phyloP scores from a whole-genome alignment of 2,888 invertebrate genomes.

The Rambutsinella grinnellia region DNA sequence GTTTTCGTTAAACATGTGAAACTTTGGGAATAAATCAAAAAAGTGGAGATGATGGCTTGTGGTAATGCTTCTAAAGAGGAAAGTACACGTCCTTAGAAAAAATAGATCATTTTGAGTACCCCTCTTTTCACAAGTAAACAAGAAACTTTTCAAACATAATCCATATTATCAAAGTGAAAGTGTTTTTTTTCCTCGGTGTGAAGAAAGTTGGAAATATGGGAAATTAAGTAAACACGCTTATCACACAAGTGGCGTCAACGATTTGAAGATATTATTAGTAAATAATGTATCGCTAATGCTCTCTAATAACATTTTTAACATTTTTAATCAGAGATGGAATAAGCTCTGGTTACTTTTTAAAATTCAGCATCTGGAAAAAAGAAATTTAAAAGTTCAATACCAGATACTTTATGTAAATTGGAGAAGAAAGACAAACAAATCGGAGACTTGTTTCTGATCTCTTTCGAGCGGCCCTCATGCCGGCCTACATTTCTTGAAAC shows the following conservation, averaged over 20 bases:
- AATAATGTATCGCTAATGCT: neutral
- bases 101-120: too few species aligned
- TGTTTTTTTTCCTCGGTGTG: neutral
- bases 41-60: neutral
- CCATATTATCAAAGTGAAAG: too few species aligned
- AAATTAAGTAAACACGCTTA: neutral
- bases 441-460: constrained; percentile 15
- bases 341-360: neutral
- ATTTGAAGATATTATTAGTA: neutral
- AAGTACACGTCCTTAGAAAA: neutral
- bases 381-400: too few species aligned
- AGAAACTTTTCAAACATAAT: too few species aligned
- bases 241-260: neutral
- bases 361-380: neutral
- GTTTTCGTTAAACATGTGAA: constrained; percentile 28
- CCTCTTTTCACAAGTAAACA: too few species aligned
- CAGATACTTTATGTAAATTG: constrained; percentile 16
- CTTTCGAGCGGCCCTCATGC: too few species aligned
- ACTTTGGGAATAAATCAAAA: constrained; percentile 48
- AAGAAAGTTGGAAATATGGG: neutral
- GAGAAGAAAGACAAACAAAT: constrained; percentile 26
- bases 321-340: too few species aligned
- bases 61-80: neutral
- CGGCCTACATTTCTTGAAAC: too few species aligned
- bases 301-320: too few species aligned